These are phyloP conservation scores for Choloepus hoffmanni DNA, from an alignment of 2,113 vertebrate genomes.

Conservation along the genomic window DNA sequence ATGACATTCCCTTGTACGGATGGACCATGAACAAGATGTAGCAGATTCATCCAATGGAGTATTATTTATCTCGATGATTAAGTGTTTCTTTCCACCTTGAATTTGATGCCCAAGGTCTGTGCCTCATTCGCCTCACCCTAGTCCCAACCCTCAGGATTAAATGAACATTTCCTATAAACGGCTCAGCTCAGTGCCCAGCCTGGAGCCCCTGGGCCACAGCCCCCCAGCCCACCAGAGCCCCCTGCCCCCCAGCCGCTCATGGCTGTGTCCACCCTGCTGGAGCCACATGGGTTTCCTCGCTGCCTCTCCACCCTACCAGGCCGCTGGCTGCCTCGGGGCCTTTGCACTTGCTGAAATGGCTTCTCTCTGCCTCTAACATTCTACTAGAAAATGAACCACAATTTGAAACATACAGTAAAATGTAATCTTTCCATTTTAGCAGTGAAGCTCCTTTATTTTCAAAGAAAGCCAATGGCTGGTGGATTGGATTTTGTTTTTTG, in stretches of 20 bases:
- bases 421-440: slow-evolving; percentile 65
- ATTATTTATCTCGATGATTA: too few relatives aligned
- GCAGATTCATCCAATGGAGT: too few relatives aligned
- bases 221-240: too few relatives aligned
- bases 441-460: slow-evolving; percentile 64
- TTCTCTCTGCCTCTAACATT: slow-evolving; percentile 69
- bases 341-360: background rate
- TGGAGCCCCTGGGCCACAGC: background rate
- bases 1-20: background rate
- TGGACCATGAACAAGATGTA: background rate
- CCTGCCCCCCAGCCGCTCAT: background rate
- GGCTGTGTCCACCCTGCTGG: background rate
- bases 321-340: background rate
- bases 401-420: slow-evolving; percentile 69
- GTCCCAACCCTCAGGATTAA: background rate
- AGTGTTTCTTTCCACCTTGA: background rate
- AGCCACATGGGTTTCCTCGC: background rate
- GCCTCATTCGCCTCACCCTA: background rate
- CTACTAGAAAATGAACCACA: slow-evolving; percentile 71
- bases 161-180: background rate
- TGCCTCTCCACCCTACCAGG: background rate
- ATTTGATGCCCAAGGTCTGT: background rate
- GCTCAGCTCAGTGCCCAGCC: too few relatives aligned
- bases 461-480: slow-evolving; percentile 62
- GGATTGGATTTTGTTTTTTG: slow-evolving; percentile 69